These are phyloP conservation scores for Acanthopleura granulata DNA, from an alignment of 2,888 invertebrate species.

Conservation along the genomic window DNA sequence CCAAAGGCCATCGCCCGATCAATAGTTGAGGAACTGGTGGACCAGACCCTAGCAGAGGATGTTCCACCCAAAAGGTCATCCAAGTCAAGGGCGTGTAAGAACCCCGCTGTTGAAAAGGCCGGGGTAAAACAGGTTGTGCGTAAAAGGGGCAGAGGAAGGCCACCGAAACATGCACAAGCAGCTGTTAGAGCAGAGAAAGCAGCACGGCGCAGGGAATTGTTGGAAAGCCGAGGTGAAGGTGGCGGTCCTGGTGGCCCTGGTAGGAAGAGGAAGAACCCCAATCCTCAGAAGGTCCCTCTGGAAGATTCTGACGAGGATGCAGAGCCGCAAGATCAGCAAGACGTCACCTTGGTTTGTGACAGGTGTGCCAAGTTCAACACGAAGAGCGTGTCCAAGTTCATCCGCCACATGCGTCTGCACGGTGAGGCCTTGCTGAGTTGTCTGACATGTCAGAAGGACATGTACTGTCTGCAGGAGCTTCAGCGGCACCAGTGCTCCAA, in stretches of 20 bases:
- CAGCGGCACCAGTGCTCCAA: conserved; percentile 19
- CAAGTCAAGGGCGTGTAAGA: not conserved
- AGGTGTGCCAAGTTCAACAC: not conserved
- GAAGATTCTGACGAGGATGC: conserved; percentile 3
- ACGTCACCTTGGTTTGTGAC: not conserved
- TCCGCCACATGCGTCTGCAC: conserved; percentile 18
- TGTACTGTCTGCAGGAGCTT: conserved; percentile 4
- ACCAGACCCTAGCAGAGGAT: not conserved
- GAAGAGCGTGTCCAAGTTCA: not conserved
- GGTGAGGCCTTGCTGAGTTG: conserved; percentile 8
- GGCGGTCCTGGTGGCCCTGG: not conserved
- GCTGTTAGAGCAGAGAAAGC: conserved; percentile 1
- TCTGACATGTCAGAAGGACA: not conserved
- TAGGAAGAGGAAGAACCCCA: conserved; percentile 15
- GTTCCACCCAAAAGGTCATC: not conserved
- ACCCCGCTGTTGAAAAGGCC: not conserved
- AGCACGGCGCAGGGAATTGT: not conserved
- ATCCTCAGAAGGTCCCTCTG: not conserved
- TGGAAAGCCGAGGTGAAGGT: not conserved
- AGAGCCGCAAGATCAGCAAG: not conserved
- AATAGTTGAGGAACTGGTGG: not conserved
- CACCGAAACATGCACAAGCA: not conserved
- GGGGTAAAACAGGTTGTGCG: not conserved
- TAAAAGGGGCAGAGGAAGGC: not conserved
- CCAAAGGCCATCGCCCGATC: not conserved